Evolutionary conservation across 1,140 invertebrate species (phyloP).

Genomic region (Manduca sexta): DNA sequence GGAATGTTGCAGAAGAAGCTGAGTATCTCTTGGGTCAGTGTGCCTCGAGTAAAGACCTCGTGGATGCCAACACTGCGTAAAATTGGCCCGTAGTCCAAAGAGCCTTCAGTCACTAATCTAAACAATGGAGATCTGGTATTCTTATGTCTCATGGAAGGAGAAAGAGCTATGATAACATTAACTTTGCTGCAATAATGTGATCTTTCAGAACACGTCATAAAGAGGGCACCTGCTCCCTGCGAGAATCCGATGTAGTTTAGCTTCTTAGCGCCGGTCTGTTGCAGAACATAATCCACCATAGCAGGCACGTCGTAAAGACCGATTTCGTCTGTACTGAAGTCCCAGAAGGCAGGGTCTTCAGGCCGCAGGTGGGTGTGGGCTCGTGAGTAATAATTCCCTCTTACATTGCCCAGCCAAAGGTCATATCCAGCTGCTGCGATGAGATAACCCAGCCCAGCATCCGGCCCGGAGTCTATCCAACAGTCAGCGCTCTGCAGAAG

Average conservation of each 20-base stretch:
- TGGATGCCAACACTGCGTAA: too few relatives aligned
- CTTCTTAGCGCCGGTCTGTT: constrained; percentile 61
- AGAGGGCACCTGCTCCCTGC: constrained; percentile 70
- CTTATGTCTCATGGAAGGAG: constrained; percentile 38
- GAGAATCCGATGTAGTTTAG: constrained; percentile 78
- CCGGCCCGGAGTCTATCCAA: background rate
- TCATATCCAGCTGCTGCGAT: background rate
- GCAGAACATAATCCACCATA: constrained; percentile 79
- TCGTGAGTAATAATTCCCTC: background rate
- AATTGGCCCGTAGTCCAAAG: constrained; percentile 23
- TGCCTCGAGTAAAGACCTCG: constrained; percentile 35
- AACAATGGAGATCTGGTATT: constrained; percentile 33
- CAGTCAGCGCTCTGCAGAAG: background rate
- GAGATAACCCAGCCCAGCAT: background rate
- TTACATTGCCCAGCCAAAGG: background rate
- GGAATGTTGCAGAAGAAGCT: constrained; percentile 15
- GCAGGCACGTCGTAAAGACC: constrained; percentile 82
- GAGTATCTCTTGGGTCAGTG: background rate
- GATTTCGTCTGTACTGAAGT: constrained; percentile 79
- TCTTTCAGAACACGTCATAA: constrained; percentile 49
- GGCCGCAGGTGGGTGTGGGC: background rate
- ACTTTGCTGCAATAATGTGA: constrained; percentile 45
- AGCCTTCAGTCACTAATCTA: constrained; percentile 9
- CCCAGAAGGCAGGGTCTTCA: constrained; percentile 60
- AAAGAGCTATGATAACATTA: constrained; percentile 35